Base-by-base conservation (phyloP, 2,797 vertebrate species). In the Siniperca obscura region DNA sequence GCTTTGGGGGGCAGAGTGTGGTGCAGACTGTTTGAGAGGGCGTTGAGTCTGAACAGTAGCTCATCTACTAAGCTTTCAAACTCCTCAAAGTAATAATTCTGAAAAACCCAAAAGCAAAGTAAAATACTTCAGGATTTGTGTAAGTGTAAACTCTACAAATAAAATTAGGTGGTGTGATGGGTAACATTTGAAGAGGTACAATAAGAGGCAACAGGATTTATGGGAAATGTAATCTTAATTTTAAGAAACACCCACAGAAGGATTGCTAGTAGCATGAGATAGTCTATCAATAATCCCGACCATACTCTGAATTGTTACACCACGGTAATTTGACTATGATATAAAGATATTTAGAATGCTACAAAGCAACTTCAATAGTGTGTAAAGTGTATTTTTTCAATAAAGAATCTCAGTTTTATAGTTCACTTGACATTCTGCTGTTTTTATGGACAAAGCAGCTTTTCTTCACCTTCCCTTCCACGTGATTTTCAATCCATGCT, bases 21-120 rank as follows among this genome's bases (percentile, higher is more conserved):
- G 30, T 93, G 91, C 27, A 94, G 84, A 74, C 86, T 93, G 65
- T 93, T 65, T 0, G 94, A 95, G 60, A 97, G 89, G 21, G 86
- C 59, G 36, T 90, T 86, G 3, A 97, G 92, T 85, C 92, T 94
- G 86, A 95, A 89, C 86, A 97, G 42, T 9, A 97, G 92, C 59
- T 97, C 96, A 73, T 98, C 96, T 21, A 97, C 73, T 30, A 96
- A 87, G 34, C 89, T 90, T 85, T 96, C 95, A 94, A 96, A 96
- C 83, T 97, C 96, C 70, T 97, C 95, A 57, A 97, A 90, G 83
- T 92, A 91, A 67, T 94, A 94, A 17, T 65, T 94, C 97, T 98
- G 89, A 80, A 80, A 77, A 87, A 70, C 0, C 1, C 71, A 66
- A 84, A 30, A 21, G 3, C 3, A 80, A 62, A 52, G 21, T 14